These are phyloP conservation scores for Chorisops tibialis DNA, from an alignment of 2,888 invertebrate genomes.

Conservation along the genomic window DNA sequence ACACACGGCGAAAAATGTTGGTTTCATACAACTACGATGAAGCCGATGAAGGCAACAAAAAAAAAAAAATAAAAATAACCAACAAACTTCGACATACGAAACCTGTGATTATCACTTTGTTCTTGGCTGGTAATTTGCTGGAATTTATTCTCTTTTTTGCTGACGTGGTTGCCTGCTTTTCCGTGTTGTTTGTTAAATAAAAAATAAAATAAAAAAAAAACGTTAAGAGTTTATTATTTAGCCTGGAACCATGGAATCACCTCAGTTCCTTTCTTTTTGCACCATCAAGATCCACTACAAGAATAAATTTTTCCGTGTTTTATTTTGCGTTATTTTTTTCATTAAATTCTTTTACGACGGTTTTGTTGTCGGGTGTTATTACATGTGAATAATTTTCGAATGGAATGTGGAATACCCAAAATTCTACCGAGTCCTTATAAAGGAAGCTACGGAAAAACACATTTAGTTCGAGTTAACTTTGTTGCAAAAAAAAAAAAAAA, in stretches of 20 bases:
- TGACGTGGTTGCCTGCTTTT: background rate
- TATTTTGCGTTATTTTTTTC: background rate
- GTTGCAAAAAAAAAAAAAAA: too few species aligned
- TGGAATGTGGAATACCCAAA: too few species aligned
- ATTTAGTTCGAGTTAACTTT: too few species aligned
- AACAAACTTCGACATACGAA: conserved; percentile 15
- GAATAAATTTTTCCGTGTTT: conserved; percentile 25
- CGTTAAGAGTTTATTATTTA: conserved; percentile 7
- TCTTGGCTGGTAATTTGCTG: conserved; percentile 23
- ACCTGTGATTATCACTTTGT: conserved; percentile 31
- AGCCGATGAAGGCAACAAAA: background rate
- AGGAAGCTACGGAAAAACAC: too few species aligned
- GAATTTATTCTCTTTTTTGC: conserved; percentile 13
- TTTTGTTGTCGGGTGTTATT: too few species aligned
- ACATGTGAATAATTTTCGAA: too few species aligned
- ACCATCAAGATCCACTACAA: too few species aligned
- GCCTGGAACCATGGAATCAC: conserved; percentile 26
- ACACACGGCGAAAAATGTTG: conserved; percentile 5
- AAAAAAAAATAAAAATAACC: background rate
- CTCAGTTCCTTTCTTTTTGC: conserved; percentile 2
- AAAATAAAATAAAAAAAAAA: background rate
- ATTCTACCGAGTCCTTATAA: too few species aligned
- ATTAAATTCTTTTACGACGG: too few species aligned
- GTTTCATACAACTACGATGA: conserved; percentile 14
- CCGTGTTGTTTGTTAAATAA: background rate